Evolutionary conservation across 2,113 vertebrate species (phyloP), one percentile per base, ranked within the genome.

Genomic region (Chrysemys picta): DNA sequence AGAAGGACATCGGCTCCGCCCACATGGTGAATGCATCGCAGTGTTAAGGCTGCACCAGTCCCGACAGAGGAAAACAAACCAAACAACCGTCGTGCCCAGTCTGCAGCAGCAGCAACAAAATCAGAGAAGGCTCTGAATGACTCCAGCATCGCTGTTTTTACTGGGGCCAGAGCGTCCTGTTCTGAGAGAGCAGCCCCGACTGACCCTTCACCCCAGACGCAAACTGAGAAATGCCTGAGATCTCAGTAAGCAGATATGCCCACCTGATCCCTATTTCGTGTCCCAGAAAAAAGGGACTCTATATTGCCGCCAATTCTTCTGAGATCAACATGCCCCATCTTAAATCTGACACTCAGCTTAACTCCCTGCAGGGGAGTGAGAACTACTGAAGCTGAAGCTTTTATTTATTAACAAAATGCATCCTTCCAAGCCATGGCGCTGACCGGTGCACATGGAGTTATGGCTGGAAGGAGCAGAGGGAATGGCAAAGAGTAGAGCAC

Each of bases 1-100:
- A 72, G 94, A 96, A 97, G 90, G 97, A 95, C 80, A 94, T 84
- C 75, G 93, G 84, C 82, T 97, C 89, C 92, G 92, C 96, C 96
- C 88, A 50, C 22, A 65, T 86, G 89, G 85, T 92, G 95, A 95
- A 96, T 4, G 31, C 75, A 76, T 89, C 95, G 65, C 85, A 79
- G 80, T 91, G 59, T 89, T 81, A 69, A 94, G 89, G 38, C 85
- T 94, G 91, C 0, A n/a, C 95, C 94, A 93, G 91, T 87, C 90
- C 89, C 91, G 89, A 86, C 82, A 82, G 38, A 81, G 76, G 22
- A 85, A 88, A 96, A 80, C 50, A 79, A 85, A 91, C 69, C 65
- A 93, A 89, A 88, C 56, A 87, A 85, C 1, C 4, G 85, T n/a
- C 0, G 0, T 29, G 65, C 49, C 84, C 79, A 24, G 49, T 49